Conservation (phyloP, 2,113 vertebrate species). For the Rostratula benghalensis region DNA sequence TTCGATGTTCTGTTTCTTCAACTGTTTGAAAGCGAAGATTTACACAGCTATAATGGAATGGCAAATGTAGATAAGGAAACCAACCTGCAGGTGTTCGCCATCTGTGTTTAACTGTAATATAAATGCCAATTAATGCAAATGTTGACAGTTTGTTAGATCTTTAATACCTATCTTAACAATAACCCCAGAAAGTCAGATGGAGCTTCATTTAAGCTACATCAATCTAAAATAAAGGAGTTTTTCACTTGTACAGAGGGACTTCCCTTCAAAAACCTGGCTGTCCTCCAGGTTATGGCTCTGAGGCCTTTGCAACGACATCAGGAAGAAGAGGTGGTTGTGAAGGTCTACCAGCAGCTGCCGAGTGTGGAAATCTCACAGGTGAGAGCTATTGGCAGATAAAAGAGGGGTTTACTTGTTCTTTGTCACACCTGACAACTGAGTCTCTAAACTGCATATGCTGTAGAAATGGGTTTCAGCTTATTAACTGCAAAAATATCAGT, state of each 20-base stretch:
- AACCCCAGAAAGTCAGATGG: not conserved
- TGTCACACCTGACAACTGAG: not conserved
- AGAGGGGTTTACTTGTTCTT: not conserved
- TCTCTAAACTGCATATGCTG: not conserved
- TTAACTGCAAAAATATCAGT: not conserved
- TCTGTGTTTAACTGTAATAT: not conserved
- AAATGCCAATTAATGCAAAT: slow-evolving; percentile 50
- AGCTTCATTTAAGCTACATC: not conserved
- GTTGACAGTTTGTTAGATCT: slow-evolving; percentile 3
- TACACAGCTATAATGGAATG: not conserved
- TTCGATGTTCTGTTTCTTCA: not conserved
- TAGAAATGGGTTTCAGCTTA: not conserved
- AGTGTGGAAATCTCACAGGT: slow-evolving; percentile 23
- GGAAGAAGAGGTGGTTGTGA: slow-evolving; percentile 20
- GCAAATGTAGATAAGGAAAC: not conserved
- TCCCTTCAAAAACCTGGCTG: slow-evolving; percentile 30
- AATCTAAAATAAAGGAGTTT: not conserved
- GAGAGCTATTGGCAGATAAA: not conserved
- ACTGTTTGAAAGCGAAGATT: not conserved
- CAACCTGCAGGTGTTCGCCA: not conserved
- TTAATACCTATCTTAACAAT: slow-evolving; percentile 40
- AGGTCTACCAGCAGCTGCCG: not conserved
- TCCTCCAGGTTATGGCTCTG: slow-evolving; percentile 18
- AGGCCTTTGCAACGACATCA: slow-evolving; percentile 35
- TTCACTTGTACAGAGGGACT: not conserved